A percentile compares a stretch with the other conserved stretches of the same genome.
Evolutionary conservation across 2,113 vertebrate genomes (phyloP).

Genomic region (Gallinago media): DNA sequence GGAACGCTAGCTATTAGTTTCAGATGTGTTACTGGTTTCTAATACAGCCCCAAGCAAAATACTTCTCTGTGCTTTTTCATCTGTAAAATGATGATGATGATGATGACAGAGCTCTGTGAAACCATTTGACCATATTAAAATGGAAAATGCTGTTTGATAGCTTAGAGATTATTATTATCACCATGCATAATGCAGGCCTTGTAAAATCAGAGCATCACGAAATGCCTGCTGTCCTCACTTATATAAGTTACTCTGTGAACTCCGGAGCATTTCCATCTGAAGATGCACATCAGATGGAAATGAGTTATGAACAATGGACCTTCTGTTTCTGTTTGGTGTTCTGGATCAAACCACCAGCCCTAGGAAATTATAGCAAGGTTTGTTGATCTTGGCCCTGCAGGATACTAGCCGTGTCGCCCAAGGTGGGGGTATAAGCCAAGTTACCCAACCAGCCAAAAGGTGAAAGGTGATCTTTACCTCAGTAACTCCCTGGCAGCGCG

Average conservation of each 20-base stretch:
- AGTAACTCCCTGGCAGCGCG: background rate
- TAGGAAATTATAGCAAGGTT: background rate
- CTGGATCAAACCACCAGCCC: background rate
- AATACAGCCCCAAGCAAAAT: background rate
- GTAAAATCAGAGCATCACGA: background rate
- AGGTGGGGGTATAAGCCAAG: background rate
- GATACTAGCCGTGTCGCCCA: background rate
- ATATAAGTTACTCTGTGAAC: background rate
- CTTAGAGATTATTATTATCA: background rate
- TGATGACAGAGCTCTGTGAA: background rate
- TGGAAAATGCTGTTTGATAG: background rate
- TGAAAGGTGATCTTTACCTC: background rate
- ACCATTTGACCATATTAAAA: constrained; percentile 8
- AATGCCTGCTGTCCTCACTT: background rate
- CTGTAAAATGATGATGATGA: background rate
- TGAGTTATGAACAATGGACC: background rate
- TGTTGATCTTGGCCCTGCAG: background rate
- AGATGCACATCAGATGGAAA: background rate
- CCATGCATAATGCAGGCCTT: background rate
- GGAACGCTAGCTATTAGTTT: background rate
- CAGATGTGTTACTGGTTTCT: background rate
- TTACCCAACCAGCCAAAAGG: background rate
- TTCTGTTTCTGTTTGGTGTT: background rate
- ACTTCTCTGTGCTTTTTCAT: constrained; percentile 15
- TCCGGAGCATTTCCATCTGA: background rate